Base-by-base conservation (phyloP, 1,140 invertebrate genomes). In the Leptinotarsa texana region DNA sequence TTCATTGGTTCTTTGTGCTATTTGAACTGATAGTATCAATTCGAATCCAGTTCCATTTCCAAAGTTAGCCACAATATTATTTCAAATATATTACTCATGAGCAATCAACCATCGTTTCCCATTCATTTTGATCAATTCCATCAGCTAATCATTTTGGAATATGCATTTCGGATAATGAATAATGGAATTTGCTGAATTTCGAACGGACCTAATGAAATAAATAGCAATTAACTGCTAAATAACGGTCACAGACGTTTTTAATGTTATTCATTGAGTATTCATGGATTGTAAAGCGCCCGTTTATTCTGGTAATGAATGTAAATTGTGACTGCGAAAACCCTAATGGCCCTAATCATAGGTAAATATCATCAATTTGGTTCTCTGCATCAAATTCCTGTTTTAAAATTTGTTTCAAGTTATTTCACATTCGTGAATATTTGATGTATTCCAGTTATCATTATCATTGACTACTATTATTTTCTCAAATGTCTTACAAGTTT, bases 171-270 rank as follows among this genome's bases (percentile, higher is more conserved):
- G 4, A 57, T 18, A 57, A 42, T 57, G n/a, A 57, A 57, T 57
- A 57, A 57, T 57, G 17, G n/a, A 57, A 57, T 57, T 57, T 15
- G 51, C 51, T 57, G 51, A 57, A 57, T 57, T 57, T 57, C 17
- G n/a, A 57, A 57, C n/a, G 51, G 13, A 57, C 51, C 51, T 57
- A 57, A 57, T 57, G 51, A 57, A 57, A 57, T 57, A 57, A 57
- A 57, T 57, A 57, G 51, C 51, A 57, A 57, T 57, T 57, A 57
- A 57, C 4, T 57, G 51, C 51, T 17, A 57, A 57, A 15, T 57
- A 57, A 57, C 51, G 51, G 51, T 57, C 51, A 57, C 51, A 57
- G 51, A 57, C 51, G 51, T 57, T 57, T 57, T 57, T 57, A 57
- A 57, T 57, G 51, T n/a, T 57, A 57, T 57, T 57, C 51, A 57